These are phyloP conservation scores for Timandra comae DNA, from an alignment of 2,888 invertebrate species.

Conservation along the genomic window DNA sequence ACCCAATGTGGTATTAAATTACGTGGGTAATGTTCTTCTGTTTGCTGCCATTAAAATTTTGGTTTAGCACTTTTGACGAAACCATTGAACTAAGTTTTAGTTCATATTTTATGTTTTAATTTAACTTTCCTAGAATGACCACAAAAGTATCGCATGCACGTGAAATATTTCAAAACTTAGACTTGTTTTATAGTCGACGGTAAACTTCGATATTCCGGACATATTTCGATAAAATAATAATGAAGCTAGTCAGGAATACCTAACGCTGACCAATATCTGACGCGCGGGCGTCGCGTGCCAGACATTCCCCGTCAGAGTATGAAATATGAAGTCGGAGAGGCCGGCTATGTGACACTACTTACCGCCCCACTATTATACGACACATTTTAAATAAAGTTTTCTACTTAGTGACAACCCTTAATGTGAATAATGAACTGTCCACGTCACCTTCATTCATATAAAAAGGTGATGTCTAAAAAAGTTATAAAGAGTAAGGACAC, in stretches of 20 bases:
- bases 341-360: slow-evolving; percentile 31
- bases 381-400: slow-evolving; percentile 46
- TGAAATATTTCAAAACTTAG: slow-evolving; percentile 24
- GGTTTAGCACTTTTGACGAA: slow-evolving; percentile 16
- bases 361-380: slow-evolving; percentile 31
- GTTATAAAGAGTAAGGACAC: no score
- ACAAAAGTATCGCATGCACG: slow-evolving; percentile 11
- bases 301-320: slow-evolving; percentile 45
- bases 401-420: no score
- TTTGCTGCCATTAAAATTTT: no score
- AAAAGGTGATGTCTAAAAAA: no score
- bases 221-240: slow-evolving; percentile 52
- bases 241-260: slow-evolving; percentile 52
- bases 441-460: no score
- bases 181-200: slow-evolving; percentile 15
- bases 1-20: slow-evolving; percentile 45
- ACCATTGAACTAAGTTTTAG: slow-evolving; percentile 14
- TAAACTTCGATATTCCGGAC: slow-evolving; percentile 22
- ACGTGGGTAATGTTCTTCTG: slow-evolving; percentile 27
- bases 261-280: slow-evolving; percentile 48
- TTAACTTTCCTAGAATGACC: slow-evolving; percentile 12
- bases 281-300: slow-evolving; percentile 42
- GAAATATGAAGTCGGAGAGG: slow-evolving; percentile 52
- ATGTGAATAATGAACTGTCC: no score
- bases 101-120: slow-evolving; percentile 12